phyloP scores from a whole-genome alignment of 2,888 invertebrate species.

The Mystacides longicornis region DNA sequence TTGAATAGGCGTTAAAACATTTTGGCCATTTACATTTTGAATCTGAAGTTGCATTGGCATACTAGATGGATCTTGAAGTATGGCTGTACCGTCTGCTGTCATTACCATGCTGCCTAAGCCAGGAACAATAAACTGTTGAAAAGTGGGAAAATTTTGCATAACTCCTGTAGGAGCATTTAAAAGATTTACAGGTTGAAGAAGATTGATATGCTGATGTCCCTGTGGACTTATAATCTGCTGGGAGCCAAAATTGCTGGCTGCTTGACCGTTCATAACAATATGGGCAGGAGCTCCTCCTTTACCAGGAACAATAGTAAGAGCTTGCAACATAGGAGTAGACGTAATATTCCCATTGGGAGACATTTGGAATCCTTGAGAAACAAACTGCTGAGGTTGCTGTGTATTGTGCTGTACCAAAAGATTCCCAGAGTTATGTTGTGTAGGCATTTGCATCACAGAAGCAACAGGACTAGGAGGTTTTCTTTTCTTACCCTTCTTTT shows the following conservation, averaged over 20 bases:
- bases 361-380: conserved; percentile 69
- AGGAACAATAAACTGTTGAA: conserved; percentile 78
- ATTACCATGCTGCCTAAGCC: conserved; percentile 77
- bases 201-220: conserved; percentile 58
- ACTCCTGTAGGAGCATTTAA: conserved; percentile 62
- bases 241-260: conserved; percentile 53
- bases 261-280: conserved; percentile 70
- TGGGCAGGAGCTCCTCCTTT: conserved; percentile 66
- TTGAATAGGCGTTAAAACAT: conserved; percentile 66
- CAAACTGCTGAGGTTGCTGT: conserved; percentile 50
- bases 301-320: conserved; percentile 68
- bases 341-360: conserved; percentile 60
- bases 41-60: conserved; percentile 69
- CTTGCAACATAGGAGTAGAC: conserved; percentile 65
- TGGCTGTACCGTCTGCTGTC: conserved; percentile 71
- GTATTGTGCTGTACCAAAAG: conserved; percentile 49
- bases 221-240: conserved; percentile 60
- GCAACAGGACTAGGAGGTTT: conserved; percentile 62
- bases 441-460: conserved; percentile 61
- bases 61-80: conserved; percentile 61
- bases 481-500: conserved; percentile 64
- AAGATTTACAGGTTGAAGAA: conserved; percentile 75
- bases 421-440: conserved; percentile 57
- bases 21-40: conserved; percentile 73
- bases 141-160: conserved; percentile 68